A percentile compares a stretch with the other conserved stretches of the same genome.
These are phyloP conservation scores for Malurus elegans DNA, from an alignment of 2,113 vertebrate genomes.

Conservation along the genomic window DNA sequence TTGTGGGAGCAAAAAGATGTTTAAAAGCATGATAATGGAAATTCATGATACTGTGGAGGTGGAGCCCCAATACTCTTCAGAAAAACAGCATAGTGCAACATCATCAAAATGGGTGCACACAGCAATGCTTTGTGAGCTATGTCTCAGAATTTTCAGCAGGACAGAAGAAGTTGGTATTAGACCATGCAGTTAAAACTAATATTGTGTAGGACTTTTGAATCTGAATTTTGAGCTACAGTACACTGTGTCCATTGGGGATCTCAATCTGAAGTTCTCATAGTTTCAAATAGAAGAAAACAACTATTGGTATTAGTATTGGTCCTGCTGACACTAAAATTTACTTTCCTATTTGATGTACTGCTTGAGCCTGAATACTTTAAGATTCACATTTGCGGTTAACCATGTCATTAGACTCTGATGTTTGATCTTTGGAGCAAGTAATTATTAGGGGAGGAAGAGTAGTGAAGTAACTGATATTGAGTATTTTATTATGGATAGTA, in stretches of 20 bases:
- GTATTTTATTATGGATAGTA: background rate
- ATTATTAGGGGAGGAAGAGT: background rate
- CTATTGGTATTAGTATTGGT: background rate
- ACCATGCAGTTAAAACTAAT: background rate
- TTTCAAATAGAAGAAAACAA: background rate
- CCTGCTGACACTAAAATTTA: background rate
- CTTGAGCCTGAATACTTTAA: background rate
- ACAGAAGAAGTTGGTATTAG: background rate
- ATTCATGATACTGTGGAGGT: background rate
- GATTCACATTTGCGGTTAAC: background rate
- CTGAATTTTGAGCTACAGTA: background rate
- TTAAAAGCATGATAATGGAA: background rate
- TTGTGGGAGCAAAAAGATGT: background rate
- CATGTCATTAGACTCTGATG: background rate
- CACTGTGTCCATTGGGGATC: background rate
- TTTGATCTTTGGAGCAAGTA: constrained; percentile 11
- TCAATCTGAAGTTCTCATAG: background rate
- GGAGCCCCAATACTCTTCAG: background rate
- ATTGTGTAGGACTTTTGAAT: background rate
- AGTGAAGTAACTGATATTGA: background rate
- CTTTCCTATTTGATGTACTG: background rate
- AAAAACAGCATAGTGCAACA: background rate
- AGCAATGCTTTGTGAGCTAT: background rate
- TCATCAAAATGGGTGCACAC: background rate
- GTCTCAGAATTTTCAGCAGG: background rate